Percentiles rank a stretch among this genome's conserved stretches.
These are phyloP conservation scores for Labia minor DNA, from an alignment of 2,888 invertebrate species.

Conservation along the genomic window DNA sequence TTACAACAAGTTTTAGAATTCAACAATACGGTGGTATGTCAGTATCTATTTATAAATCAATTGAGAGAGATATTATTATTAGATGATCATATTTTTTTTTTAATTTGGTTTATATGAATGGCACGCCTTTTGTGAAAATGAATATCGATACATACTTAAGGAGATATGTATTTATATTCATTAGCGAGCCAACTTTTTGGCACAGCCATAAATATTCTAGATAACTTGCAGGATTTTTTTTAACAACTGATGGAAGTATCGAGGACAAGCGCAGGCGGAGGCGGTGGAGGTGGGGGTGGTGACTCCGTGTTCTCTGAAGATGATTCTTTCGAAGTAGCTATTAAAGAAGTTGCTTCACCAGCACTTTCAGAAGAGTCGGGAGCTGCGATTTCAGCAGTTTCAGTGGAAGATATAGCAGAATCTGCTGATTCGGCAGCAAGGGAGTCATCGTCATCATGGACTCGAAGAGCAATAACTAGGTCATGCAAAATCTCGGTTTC, in stretches of 20 bases:
- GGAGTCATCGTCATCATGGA: conserved; percentile 27
- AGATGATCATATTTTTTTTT: too few relatives aligned
- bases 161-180: too few relatives aligned
- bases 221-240: neutral
- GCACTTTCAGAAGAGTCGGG: neutral
- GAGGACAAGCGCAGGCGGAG: conserved; percentile 1
- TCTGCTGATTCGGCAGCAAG: neutral
- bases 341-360: neutral
- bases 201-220: neutral
- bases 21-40: neutral
- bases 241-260: neutral
- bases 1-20: neutral
- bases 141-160: too few relatives aligned
- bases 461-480: conserved; percentile 66
- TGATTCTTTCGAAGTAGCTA: neutral
- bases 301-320: too few relatives aligned
- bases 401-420: neutral
- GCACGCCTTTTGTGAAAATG: too few relatives aligned
- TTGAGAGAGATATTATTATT: too few relatives aligned
- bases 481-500: conserved; percentile 91
- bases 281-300: neutral
- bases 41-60: neutral
- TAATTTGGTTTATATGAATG: too few relatives aligned
- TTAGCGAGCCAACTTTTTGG: neutral
- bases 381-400: neutral